Evolutionary conservation across 1,140 invertebrate species (phyloP).

Genomic region (Pseudomyrmex flavicornis): DNA sequence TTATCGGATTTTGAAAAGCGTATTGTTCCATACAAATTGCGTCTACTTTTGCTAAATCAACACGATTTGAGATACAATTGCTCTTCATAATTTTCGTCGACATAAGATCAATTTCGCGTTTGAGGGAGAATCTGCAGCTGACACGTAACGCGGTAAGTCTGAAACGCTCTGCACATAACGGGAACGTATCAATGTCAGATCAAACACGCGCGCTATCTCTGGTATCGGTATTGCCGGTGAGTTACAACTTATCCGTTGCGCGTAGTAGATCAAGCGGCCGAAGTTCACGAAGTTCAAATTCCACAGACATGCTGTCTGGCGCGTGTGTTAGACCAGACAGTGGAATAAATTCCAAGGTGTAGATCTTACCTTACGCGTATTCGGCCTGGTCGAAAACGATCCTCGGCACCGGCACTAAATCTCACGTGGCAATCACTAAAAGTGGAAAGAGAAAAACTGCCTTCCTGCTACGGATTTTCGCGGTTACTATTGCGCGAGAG

Average conservation of each 20-base stretch:
- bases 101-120: slow-evolving; percentile 8
- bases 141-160: not conserved
- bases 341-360: slow-evolving; percentile 65
- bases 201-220: slow-evolving; percentile 35
- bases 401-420: slow-evolving; percentile 74
- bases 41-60: no score
- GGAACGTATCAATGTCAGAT: slow-evolving; percentile 31
- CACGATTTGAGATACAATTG: no score
- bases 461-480: slow-evolving; percentile 64
- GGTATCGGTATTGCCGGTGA: slow-evolving; percentile 41
- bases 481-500: slow-evolving; percentile 58
- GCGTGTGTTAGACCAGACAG: slow-evolving; percentile 59
- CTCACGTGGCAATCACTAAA: slow-evolving; percentile 78
- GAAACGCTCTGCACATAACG: slow-evolving; percentile 22
- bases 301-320: slow-evolving; percentile 27
- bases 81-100: not conserved
- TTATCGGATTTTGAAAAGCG: no score
- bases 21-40: no score
- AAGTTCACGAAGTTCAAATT: slow-evolving; percentile 48
- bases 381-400: slow-evolving; percentile 62
- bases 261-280: slow-evolving; percentile 33
- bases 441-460: slow-evolving; percentile 75
- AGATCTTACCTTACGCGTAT: slow-evolving; percentile 57
- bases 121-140: slow-evolving; percentile 8
- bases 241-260: slow-evolving; percentile 45